phyloP scores from a whole-genome alignment of 2,888 invertebrate species.

The Tetragnatha montana region DNA sequence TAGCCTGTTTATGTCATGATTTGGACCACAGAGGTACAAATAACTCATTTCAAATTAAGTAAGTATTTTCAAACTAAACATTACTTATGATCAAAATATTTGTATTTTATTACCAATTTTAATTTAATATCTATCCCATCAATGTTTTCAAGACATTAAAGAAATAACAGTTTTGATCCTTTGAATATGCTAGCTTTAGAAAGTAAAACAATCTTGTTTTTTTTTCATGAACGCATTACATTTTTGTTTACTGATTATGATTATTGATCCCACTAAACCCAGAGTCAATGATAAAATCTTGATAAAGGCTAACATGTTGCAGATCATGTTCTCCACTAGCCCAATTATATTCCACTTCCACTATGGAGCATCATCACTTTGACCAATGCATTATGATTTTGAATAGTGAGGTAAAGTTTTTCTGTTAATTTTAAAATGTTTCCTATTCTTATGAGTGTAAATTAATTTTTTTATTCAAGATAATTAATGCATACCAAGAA shows the following conservation, averaged over 20 bases:
- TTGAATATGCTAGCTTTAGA: too few species aligned
- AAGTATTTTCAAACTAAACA: slow-evolving; percentile 75
- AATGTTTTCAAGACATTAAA: not conserved
- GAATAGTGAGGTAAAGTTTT: slow-evolving; percentile 83
- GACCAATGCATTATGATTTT: slow-evolving; percentile 97
- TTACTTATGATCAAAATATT: slow-evolving; percentile 1
- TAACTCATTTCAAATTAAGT: slow-evolving; percentile 98
- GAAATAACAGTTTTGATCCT: too few species aligned
- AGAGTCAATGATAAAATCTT: not conserved
- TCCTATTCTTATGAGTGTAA: too few species aligned
- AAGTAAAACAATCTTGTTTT: too few species aligned
- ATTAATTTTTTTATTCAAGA: slow-evolving; percentile 12
- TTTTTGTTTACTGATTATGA: too few species aligned
- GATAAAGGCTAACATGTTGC: slow-evolving; percentile 68
- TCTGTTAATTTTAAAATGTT: not conserved
- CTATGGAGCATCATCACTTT: slow-evolving; percentile 98
- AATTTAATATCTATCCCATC: not conserved
- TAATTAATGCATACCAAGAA: too few species aligned
- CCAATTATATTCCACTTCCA: slow-evolving; percentile 93
- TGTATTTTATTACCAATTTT: slow-evolving; percentile 1
- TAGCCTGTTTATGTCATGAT: slow-evolving; percentile 95
- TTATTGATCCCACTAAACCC: not conserved
- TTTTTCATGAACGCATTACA: too few species aligned
- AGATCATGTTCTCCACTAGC: slow-evolving; percentile 94
- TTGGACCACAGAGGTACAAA: slow-evolving; percentile 97